These are phyloP conservation scores for Heteromyza rotundicornis DNA, from an alignment of 2,888 invertebrate genomes.

Conservation along the genomic window DNA sequence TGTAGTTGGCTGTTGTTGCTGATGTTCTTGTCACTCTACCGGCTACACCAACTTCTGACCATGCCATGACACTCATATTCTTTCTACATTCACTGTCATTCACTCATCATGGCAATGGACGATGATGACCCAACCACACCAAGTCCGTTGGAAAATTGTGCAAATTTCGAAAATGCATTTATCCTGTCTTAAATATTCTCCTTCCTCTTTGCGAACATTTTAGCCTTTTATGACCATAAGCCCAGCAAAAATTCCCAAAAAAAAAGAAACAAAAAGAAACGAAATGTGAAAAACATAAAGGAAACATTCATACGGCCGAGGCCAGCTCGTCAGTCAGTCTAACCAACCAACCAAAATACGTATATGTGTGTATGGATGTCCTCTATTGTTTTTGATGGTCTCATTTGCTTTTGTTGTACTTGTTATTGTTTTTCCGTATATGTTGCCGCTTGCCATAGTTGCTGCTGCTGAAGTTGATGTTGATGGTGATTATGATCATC, in stretches of 20 bases:
- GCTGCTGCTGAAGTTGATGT: slow-evolving; percentile 23
- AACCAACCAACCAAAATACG: too few species aligned
- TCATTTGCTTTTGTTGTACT: slow-evolving; percentile 19
- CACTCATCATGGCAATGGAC: not conserved
- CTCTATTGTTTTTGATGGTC: slow-evolving; percentile 15
- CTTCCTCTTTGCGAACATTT: not conserved
- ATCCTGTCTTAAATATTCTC: slow-evolving; percentile 15
- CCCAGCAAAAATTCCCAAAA: slow-evolving; percentile 17
- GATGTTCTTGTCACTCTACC: not conserved
- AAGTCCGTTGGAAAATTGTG: slow-evolving; percentile 7
- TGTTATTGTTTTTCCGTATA: slow-evolving; percentile 17
- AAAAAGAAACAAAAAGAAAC: slow-evolving; percentile 13
- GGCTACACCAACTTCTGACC: too few species aligned
- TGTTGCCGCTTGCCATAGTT: slow-evolving; percentile 13
- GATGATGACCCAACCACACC: not conserved
- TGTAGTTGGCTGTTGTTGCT: not conserved
- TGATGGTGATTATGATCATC: slow-evolving; percentile 18
- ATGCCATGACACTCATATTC: too few species aligned
- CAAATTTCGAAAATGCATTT: slow-evolving; percentile 23
- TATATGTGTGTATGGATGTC: not conserved
- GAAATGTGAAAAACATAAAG: not conserved
- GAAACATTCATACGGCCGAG: not conserved
- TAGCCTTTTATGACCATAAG: slow-evolving; percentile 18
- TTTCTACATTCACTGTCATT: slow-evolving; percentile 5
- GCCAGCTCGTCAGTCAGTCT: not conserved